These are phyloP conservation scores for Volucella bombylans DNA, from an alignment of 2,888 invertebrate species.

Conservation along the genomic window DNA sequence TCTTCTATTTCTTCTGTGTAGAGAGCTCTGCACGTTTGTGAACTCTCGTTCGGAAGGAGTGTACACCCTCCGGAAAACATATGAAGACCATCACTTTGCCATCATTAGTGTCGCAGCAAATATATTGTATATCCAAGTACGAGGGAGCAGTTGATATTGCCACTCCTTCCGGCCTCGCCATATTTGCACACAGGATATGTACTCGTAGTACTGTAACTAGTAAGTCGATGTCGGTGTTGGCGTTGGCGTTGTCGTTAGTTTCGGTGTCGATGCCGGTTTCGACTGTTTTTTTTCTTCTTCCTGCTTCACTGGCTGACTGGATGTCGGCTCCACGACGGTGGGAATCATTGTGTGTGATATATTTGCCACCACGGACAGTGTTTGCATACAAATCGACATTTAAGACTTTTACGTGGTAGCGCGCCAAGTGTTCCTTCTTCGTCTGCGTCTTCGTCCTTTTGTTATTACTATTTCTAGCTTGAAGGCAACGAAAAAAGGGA, in stretches of 20 bases:
- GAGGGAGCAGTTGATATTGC: neutral
- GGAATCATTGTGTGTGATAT: conserved; percentile 68
- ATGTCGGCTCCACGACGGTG: conserved; percentile 34
- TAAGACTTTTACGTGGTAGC: conserved; percentile 66
- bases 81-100: conserved; percentile 71
- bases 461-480: conserved; percentile 66
- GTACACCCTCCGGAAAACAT: conserved; percentile 38
- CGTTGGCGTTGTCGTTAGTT: too few species aligned
- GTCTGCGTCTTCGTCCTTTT: conserved; percentile 31
- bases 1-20: neutral
- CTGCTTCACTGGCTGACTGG: too few species aligned
- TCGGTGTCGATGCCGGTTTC: too few species aligned
- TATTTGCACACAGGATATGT: conserved; percentile 47
- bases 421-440: neutral
- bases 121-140: conserved; percentile 44
- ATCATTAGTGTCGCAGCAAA: conserved; percentile 69
- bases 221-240: too few species aligned
- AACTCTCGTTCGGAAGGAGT: conserved; percentile 6
- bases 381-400: conserved; percentile 74
- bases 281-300: too few species aligned
- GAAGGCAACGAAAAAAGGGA: neutral
- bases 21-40: conserved; percentile 7
- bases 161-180: conserved; percentile 6
- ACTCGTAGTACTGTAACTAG: neutral
- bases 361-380: conserved; percentile 70